These are phyloP conservation scores for Myotis lucifugus DNA, from an alignment of 2,113 vertebrate species.

Conservation along the genomic window DNA sequence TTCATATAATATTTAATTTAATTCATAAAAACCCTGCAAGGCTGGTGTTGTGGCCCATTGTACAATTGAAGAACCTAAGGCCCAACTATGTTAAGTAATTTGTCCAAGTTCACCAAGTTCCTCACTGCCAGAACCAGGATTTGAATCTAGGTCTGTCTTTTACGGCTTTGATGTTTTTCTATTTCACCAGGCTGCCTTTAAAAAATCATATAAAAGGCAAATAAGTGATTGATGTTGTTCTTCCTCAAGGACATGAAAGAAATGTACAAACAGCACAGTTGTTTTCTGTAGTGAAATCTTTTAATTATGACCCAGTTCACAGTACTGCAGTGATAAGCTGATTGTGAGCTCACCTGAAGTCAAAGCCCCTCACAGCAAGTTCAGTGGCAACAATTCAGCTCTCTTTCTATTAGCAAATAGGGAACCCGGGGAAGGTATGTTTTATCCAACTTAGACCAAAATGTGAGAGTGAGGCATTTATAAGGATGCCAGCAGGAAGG, in stretches of 20 bases:
- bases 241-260: conserved; percentile 70
- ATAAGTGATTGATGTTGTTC: conserved; percentile 60
- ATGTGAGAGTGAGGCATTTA: conserved; percentile 41
- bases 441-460: conserved; percentile 63
- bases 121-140: background rate
- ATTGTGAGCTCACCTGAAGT: conserved; percentile 68
- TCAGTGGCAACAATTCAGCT: background rate
- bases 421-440: conserved; percentile 59
- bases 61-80: background rate
- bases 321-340: conserved; percentile 60
- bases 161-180: conserved; percentile 20
- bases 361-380: conserved; percentile 60
- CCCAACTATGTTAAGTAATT: background rate
- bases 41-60: background rate
- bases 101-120: background rate
- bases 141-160: conserved; percentile 47
- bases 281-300: conserved; percentile 69
- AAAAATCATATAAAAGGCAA: conserved; percentile 49
- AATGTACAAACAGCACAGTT: conserved; percentile 64
- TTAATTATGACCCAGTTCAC: conserved; percentile 76
- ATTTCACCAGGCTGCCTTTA: conserved; percentile 22
- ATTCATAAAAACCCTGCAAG: background rate
- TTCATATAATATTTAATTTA: background rate
- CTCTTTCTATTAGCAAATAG: conserved; percentile 61
- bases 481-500: conserved; percentile 20